Evolutionary conservation across 2,888 invertebrate genomes (phyloP).

Genomic region (Creontiades dilutus): DNA sequence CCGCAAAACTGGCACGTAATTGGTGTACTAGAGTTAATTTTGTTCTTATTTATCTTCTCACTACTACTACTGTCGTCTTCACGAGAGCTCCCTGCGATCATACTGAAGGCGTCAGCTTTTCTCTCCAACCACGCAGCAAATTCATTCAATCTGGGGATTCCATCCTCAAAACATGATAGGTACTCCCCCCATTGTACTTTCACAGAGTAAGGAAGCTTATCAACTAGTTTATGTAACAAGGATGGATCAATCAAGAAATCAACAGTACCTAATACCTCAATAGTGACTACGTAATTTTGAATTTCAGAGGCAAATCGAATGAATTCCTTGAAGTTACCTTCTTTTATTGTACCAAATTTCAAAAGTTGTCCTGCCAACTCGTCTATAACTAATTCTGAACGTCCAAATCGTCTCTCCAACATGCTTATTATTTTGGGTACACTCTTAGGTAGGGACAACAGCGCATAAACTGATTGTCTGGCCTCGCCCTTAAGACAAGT

Average conservation of each 20-base stretch:
- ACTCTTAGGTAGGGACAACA: background rate
- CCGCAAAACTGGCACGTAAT: too few species aligned
- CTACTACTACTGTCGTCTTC: too few species aligned
- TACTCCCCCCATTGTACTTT: slow-evolving; percentile 52
- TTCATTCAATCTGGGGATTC: too few species aligned
- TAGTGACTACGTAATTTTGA: background rate
- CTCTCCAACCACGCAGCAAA: too few species aligned
- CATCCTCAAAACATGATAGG: background rate
- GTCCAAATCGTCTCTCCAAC: background rate
- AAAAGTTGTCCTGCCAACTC: too few species aligned
- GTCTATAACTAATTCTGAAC: slow-evolving; percentile 7
- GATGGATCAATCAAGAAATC: slow-evolving; percentile 15
- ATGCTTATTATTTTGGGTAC: slow-evolving; percentile 11
- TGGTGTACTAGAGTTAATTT: too few species aligned
- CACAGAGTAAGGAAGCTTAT: slow-evolving; percentile 19
- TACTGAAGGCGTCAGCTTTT: too few species aligned
- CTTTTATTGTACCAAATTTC: too few species aligned
- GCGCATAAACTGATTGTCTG: background rate
- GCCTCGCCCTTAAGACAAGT: slow-evolving; percentile 18
- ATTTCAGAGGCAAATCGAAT: slow-evolving; percentile 2
- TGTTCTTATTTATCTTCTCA: too few species aligned
- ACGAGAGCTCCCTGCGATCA: too few species aligned
- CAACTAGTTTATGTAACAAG: slow-evolving; percentile 6
- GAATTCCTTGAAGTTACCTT: too few species aligned
- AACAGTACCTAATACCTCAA: background rate